Evolutionary conservation across 2,113 vertebrate species (phyloP).

Genomic region (Corythaixoides concolor): DNA sequence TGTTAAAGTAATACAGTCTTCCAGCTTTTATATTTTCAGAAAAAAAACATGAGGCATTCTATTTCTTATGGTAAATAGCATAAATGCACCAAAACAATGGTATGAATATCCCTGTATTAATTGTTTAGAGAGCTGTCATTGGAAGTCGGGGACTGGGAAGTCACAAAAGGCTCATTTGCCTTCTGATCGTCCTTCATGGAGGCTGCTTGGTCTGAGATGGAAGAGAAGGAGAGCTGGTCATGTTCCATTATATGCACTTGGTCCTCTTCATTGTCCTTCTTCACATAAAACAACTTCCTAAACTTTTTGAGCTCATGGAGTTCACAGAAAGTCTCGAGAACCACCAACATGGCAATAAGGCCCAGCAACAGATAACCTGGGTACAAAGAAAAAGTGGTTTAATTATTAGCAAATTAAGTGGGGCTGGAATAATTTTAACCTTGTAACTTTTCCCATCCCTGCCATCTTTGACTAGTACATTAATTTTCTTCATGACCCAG

Average conservation of each 20-base stretch:
- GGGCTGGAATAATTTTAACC: background rate
- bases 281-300: slow-evolving; percentile 94
- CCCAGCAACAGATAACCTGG: slow-evolving; percentile 92
- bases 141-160: slow-evolving; percentile 63
- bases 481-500: background rate
- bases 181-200: slow-evolving; percentile 82
- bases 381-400: background rate
- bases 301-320: slow-evolving; percentile 94
- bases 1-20: slow-evolving; percentile 52
- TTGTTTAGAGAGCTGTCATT: slow-evolving; percentile 79
- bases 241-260: slow-evolving; percentile 88
- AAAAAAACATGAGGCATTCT: background rate
- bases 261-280: slow-evolving; percentile 91
- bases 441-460: background rate
- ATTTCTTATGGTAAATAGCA: slow-evolving; percentile 28
- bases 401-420: background rate
- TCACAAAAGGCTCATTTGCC: slow-evolving; percentile 78
- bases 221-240: slow-evolving; percentile 92
- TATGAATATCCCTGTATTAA: slow-evolving; percentile 62
- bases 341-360: slow-evolving; percentile 92
- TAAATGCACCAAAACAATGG: background rate
- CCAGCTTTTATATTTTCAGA: slow-evolving; percentile 34
- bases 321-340: slow-evolving; percentile 96
- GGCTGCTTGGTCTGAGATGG: slow-evolving; percentile 79
- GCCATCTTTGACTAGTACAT: background rate